Conservation (phyloP, 2,797 vertebrate genomes). For the Protonibea diacanthus region DNA sequence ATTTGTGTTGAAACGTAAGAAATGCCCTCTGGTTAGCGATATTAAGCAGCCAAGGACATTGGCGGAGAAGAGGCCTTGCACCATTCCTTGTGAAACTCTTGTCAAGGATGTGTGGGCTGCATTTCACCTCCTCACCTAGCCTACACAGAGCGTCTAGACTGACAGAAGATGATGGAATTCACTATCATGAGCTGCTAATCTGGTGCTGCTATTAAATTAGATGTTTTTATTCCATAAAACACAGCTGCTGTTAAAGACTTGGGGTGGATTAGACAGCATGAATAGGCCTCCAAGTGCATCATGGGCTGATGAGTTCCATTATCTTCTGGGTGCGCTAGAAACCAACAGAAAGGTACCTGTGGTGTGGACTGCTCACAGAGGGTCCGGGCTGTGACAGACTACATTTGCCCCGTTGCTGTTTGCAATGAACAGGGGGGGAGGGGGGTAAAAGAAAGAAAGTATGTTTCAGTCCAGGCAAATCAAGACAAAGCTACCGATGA, state of each 20-base stretch:
- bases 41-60: conserved; percentile 74
- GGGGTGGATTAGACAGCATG: conserved; percentile 36
- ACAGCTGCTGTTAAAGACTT: conserved; percentile 14
- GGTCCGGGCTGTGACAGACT: conserved; percentile 96
- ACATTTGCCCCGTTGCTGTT: conserved; percentile 98
- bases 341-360: conserved; percentile 99
- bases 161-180: conserved; percentile 96
- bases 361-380: conserved; percentile 95
- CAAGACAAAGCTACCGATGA: conserved; percentile 95
- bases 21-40: conserved; percentile 67
- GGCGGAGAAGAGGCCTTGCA: conserved; percentile 66
- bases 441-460: conserved; percentile 95
- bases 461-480: conserved; percentile 99
- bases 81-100: conserved; percentile 54
- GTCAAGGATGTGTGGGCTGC: conserved; percentile 64
- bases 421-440: conserved; percentile 95
- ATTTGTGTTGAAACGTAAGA: conserved; percentile 51
- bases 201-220: conserved; percentile 13
- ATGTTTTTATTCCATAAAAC: not conserved
- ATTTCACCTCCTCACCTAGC: conserved; percentile 82
- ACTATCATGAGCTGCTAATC: conserved; percentile 82
- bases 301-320: conserved; percentile 90
- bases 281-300: conserved; percentile 69
- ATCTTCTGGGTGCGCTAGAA: conserved; percentile 96
- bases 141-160: conserved; percentile 92